Conservation (phyloP, 37 sponge, comb jelly and placozoan species). For the Mnemiopsis leidyi region DNA sequence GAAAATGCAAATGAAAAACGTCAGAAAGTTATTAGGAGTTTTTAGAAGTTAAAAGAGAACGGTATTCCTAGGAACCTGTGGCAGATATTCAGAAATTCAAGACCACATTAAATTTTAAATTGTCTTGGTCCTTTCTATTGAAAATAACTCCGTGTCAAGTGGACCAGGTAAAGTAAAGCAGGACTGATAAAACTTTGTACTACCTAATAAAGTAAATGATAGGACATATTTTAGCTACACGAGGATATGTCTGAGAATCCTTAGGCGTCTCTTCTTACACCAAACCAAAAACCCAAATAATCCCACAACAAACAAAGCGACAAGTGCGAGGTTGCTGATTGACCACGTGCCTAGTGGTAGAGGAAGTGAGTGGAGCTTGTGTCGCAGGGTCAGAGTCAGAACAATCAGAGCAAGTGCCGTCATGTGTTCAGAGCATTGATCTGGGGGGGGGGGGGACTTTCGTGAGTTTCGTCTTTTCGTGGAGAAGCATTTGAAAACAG, state of each 20-base stretch:
- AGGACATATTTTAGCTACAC: too few species aligned
- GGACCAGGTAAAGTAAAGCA: too few species aligned
- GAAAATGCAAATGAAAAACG: too few species aligned
- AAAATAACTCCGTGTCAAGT: too few species aligned
- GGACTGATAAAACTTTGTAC: too few species aligned
- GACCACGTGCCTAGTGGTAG: not conserved
- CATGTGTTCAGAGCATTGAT: conserved; percentile 56
- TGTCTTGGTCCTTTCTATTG: too few species aligned
- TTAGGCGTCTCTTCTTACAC: not conserved
- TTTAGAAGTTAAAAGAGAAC: too few species aligned
- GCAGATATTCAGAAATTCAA: too few species aligned
- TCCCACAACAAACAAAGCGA: not conserved
- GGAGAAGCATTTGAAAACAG: not conserved
- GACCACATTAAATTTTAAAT: too few species aligned
- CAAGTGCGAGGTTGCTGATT: not conserved
- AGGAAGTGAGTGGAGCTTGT: conserved; percentile 17
- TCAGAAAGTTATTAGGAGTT: too few species aligned
- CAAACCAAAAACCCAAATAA: not conserved
- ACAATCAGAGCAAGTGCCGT: conserved; percentile 59
- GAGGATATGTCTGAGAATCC: not conserved
- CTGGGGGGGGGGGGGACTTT: not conserved
- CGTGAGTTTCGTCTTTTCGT: not conserved
- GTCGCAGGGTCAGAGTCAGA: not conserved
- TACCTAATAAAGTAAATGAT: too few species aligned
- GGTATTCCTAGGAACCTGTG: too few species aligned